Base-by-base conservation (phyloP, 1,140 invertebrate genomes). In the Pemphigus obesinymphae region DNA sequence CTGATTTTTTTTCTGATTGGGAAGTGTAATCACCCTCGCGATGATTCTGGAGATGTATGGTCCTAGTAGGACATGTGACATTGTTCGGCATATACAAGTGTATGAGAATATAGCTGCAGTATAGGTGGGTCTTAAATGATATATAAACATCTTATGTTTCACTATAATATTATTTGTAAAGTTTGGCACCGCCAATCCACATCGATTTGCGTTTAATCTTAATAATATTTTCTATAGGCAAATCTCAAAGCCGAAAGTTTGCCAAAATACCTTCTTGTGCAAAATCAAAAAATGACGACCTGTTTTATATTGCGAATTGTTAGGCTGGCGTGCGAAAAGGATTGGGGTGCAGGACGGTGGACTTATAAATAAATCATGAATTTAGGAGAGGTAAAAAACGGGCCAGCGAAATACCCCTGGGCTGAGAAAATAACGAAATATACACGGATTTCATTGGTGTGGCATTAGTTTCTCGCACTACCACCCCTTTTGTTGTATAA, bases 301-400 rank as follows among this genome's bases (percentile, higher is more conserved):
- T 5, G 34, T 23, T 43, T 43, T n/a, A 7, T 23, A 40, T 68
- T 40, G 66, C 34, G 34, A 63, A 34, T 20, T 63, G 61, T 63
- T 40, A 68, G 20, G 20, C n/a, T 6, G 31, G 11, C 3, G 31
- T 11, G 11, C 63, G n/a, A 37, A 37, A 68, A 66, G 34, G 34
- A 68, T 68, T 34, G 31, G 8, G 53, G 58, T 61, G 26, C 11
- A 26, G 37, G 23, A 43, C 66, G 66, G 66, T 3, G 31, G 63
- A 45, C 66, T 70, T 45, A 70, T 72, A 45, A 72, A 72, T 72
- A 72, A 45, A 48, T 72, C 68, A 45, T 29, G 68, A 72, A 48
- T 72, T 29, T 29, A 17, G 13, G 23, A 26, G 23, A 29, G 23
- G 43, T 45, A 29, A 43, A 48, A 29, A 29, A 45, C 26, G 23